These are phyloP conservation scores for Pocillopora grandis DNA, from an alignment of 92 coral and sea anemone genomes.

Conservation along the genomic window DNA sequence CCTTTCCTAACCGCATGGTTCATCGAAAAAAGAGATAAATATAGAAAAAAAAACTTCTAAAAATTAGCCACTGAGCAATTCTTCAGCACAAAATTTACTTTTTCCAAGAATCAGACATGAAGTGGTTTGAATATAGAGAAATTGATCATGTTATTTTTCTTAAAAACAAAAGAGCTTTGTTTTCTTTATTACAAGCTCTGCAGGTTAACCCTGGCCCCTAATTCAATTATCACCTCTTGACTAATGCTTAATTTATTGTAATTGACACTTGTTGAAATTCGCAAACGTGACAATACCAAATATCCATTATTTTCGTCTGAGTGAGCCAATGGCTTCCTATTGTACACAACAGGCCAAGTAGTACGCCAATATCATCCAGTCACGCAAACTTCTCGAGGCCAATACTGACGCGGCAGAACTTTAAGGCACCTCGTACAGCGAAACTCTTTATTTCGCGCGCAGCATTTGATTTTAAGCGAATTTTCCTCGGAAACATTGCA, in stretches of 20 bases:
- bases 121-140: not conserved
- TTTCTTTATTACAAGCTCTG: not conserved
- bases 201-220: not conserved
- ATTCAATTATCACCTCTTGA: not conserved
- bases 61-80: no score
- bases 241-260: not conserved
- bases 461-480: not conserved
- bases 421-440: not conserved
- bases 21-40: no score
- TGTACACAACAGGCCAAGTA: no score
- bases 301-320: not conserved
- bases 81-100: not conserved
- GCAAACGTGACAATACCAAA: not conserved
- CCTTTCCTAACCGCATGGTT: no score
- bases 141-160: not conserved
- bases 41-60: no score
- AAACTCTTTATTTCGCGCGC: no score
- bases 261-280: not conserved
- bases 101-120: not conserved
- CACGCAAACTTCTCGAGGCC: conserved; percentile 9
- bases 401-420: not conserved
- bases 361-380: not conserved
- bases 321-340: not conserved
- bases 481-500: conserved; percentile 1
- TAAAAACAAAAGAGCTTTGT: not conserved